Percentiles rank a stretch among this genome's conserved stretches.
These are phyloP conservation scores for Mamestra configurata DNA, from an alignment of 1,140 invertebrate species.

Conservation along the genomic window DNA sequence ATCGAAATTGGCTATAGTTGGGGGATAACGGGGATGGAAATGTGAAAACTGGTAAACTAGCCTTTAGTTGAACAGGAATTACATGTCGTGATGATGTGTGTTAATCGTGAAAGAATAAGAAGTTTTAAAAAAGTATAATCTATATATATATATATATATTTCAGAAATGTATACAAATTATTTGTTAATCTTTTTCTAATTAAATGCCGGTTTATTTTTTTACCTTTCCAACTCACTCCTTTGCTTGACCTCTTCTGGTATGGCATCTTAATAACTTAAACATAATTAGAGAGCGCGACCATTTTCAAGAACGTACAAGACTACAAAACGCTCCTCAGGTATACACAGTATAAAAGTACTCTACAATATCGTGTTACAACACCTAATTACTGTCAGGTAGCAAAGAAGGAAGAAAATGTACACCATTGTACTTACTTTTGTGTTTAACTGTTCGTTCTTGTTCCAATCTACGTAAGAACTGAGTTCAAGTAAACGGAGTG, in stretches of 20 bases:
- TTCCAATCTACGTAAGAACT: slow-evolving; percentile 9
- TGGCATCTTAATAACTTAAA: neutral
- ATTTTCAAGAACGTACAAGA: slow-evolving; percentile 23
- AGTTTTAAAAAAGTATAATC: too few species aligned
- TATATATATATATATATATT: too few species aligned
- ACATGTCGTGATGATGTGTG: too few species aligned
- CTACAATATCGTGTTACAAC: slow-evolving; percentile 34
- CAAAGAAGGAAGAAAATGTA: slow-evolving; percentile 20
- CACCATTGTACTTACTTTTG: slow-evolving; percentile 3
- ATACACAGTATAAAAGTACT: slow-evolving; percentile 10
- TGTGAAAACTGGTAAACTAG: too few species aligned
- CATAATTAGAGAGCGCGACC: slow-evolving; percentile 19
- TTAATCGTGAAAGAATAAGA: too few species aligned
- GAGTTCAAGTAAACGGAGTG: neutral
- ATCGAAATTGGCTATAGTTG: too few species aligned
- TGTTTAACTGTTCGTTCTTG: slow-evolving; percentile 1
- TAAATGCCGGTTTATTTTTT: too few species aligned
- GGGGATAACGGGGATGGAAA: too few species aligned
- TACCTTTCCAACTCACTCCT: neutral
- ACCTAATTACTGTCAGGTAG: slow-evolving; percentile 13
- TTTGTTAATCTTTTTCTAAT: too few species aligned
- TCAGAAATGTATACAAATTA: too few species aligned
- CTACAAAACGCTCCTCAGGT: slow-evolving; percentile 5
- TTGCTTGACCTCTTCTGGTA: neutral
- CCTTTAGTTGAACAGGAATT: too few species aligned